Evolutionary conservation across 2,888 invertebrate species (phyloP), one percentile per base, ranked within the genome.

Genomic region (Eueremaeus valkanovi): DNA sequence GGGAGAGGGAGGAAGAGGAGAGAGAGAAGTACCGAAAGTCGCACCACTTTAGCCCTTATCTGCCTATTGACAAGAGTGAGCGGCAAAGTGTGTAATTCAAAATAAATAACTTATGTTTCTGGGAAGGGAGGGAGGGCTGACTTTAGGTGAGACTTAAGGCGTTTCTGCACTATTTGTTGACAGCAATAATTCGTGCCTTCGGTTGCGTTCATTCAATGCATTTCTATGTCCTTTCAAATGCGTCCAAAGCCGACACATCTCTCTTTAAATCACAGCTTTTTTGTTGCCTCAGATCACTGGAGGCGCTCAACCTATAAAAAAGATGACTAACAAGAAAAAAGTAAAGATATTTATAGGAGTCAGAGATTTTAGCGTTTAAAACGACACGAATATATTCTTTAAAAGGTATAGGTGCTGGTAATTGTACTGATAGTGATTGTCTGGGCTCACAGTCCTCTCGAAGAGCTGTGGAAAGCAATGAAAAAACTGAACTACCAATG

Each of bases 51-150:
- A 33, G 63, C 40, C 27, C 70, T 70, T 70, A 45, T 70, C 70
- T 40, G 27, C 21, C 36, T 66, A 24, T 45, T 42, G 45, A 70
- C 42, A 40, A 68, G 70, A 8, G 2, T 70, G 70, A 70, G 70
- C 70, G 70, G 70, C 70, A 70, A 70, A 70, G 42, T 66, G 70
- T 70, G 70, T 70, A 70, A 70, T 70, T 70, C 45, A 70, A 70
- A 42, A 70, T 70, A 70, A 70, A 45, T 70, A 45, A 70, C 45
- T 70, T 40, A 70, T 70, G 70, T 70, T 70, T 70, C 70, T 42
- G 40, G 70, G 70, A 70, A 70, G 70, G 70, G 70, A 70, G 42
- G 70, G 13, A 18, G 18, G 63, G 33, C 31, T 55, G 18, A 49
- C 40, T 42, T 70, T 70, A 70, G 45, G 45, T 70, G 45, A 70